Conservation (phyloP, 37 sponge, comb jelly and placozoan genomes). For the Hexactinellida sp. region DNA sequence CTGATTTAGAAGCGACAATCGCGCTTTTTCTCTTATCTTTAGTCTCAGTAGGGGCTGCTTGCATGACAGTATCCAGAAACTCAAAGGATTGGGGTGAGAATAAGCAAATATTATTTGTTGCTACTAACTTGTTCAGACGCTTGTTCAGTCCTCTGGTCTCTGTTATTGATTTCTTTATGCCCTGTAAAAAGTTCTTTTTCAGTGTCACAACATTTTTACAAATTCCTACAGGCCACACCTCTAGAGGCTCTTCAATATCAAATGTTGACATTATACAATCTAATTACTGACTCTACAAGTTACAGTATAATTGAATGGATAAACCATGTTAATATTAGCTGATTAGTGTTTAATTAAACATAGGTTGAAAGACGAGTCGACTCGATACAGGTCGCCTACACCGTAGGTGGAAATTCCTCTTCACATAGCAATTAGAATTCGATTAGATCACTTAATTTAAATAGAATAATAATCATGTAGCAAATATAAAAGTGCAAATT, state of each 20-base stretch:
- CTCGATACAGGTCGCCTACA: no score
- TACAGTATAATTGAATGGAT: no score
- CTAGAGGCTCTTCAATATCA: not conserved
- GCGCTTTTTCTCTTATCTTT: not conserved
- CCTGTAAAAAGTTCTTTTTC: not conserved
- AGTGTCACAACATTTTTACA: not conserved
- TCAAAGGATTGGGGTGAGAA: not conserved
- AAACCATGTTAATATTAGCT: no score
- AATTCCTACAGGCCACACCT: not conserved
- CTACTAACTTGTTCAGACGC: not conserved
- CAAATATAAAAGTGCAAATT: no score
- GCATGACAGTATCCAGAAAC: not conserved
- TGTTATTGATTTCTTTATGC: not conserved
- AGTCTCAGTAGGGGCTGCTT: not conserved
- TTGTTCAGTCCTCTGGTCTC: not conserved
- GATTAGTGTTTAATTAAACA: no score
- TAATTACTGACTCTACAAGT: no score
- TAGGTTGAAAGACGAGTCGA: no score
- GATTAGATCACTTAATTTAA: no score
- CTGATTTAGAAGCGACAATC: not conserved
- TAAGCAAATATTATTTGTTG: not conserved
- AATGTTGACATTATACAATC: not conserved
- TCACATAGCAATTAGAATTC: no score
- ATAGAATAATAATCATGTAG: no score
- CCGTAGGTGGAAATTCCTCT: no score